Evolutionary conservation across 1,140 invertebrate genomes (phyloP), one percentile per base, ranked within the genome.

Genomic region (Drosophila saltans): DNA sequence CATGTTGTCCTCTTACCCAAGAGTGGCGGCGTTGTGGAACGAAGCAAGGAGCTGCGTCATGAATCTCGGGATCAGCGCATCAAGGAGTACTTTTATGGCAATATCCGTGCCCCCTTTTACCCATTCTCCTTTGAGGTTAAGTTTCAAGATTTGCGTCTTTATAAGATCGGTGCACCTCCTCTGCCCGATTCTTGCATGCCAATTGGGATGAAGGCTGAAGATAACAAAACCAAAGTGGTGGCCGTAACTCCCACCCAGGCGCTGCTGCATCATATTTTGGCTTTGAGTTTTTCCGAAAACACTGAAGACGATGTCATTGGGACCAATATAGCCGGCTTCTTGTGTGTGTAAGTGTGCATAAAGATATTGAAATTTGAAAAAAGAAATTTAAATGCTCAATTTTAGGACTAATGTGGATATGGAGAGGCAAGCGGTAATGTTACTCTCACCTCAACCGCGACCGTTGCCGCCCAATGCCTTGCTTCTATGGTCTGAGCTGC

Each of bases 31-130:
- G 98, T 98, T 28, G 98, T 98, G 0, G 97, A 98, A 91, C 93
- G 98, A 67, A 97, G 94, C 66, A 93, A 95, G 67, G 92, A 94
- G 16, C 94, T 95, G 66, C 93, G 98, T 61, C 94, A 93, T 2
- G 97, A 98, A 92, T 92, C 94, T 0, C 93, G 97, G 62, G 97
- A 99, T 93, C 93, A 94, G 60, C 94, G 97, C 55, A 96, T 99
- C 16, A 93, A 97, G 55, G 97, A 99, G 93, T 99, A 99, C 93
- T 99, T 99, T 93, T 99, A 99, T 93, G 96, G 98, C n/a, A 92
- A 94, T 63, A 1, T 24, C 0, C 95, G 94, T 76, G 95, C 96
- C 9, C 96, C 96, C 0, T 94, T 98, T 16, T 98, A 98, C 93
- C 98, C 98, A 1, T 97, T 98, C 88, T 97, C 96, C 2, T 97